These are phyloP conservation scores for Synchiropus splendidus DNA, from an alignment of 2,113 vertebrate species.

Conservation along the genomic window DNA sequence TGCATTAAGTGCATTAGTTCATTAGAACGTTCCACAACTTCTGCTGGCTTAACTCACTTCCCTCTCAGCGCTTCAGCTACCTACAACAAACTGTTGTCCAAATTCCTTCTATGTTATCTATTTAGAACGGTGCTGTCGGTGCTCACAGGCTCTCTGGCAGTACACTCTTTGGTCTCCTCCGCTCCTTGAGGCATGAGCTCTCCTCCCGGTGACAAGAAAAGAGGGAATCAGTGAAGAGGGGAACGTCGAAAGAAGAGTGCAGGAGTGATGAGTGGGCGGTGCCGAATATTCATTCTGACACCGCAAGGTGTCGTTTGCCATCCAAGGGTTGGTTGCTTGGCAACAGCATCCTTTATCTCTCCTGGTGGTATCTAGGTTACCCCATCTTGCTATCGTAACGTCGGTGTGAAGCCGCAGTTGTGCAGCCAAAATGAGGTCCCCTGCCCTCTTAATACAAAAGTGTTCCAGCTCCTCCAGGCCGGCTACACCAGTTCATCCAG, in stretches of 20 bases:
- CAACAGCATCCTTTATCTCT: constrained; percentile 50
- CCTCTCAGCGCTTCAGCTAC: too few relatives aligned
- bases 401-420: constrained; percentile 16
- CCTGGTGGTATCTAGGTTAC: constrained; percentile 47
- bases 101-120: too few relatives aligned
- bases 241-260: constrained; percentile 31
- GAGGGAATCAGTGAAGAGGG: constrained; percentile 22
- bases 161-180: too few relatives aligned
- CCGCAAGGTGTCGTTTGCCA: constrained; percentile 44
- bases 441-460: too few relatives aligned
- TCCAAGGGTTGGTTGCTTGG: constrained; percentile 47
- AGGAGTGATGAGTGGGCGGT: constrained; percentile 45
- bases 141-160: too few relatives aligned
- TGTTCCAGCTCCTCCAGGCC: too few relatives aligned
- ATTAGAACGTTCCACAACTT: too few relatives aligned
- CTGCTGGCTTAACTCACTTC: too few relatives aligned
- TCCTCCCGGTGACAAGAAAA: constrained; percentile 13
- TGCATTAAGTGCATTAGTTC: too few relatives aligned
- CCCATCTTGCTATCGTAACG: constrained; percentile 24
- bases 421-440: constrained; percentile 21
- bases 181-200: too few relatives aligned
- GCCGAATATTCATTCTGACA: constrained; percentile 40
- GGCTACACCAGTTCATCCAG: constrained; percentile 60
- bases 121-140: too few relatives aligned
- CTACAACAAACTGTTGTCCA: too few relatives aligned